Conservation (phyloP, 2,888 invertebrate genomes). For the Eupeodes luniger region DNA sequence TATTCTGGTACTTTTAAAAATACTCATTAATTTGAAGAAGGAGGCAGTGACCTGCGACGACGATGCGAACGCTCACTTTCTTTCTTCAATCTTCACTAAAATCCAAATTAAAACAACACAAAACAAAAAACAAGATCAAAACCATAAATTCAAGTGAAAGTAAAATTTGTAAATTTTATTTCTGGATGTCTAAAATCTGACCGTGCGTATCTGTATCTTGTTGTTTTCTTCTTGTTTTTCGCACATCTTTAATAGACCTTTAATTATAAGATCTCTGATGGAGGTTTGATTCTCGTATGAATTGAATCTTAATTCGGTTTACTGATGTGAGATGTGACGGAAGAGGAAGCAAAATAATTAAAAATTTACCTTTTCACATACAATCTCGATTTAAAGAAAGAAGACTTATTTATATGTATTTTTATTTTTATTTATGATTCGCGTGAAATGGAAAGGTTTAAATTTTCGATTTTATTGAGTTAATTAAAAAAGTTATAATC, state of each 20-base stretch:
- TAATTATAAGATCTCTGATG: not conserved
- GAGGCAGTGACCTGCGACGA: slow-evolving; percentile 2
- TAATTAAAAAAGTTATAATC: not conserved
- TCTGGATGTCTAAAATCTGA: not conserved
- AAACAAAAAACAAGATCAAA: slow-evolving; percentile 9
- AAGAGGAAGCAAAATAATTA: slow-evolving; percentile 20
- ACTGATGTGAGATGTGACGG: not conserved
- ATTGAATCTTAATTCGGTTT: not conserved
- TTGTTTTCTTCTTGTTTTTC: not conserved
- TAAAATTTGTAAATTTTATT: not conserved
- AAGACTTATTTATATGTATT: slow-evolving; percentile 3
- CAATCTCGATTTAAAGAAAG: not conserved
- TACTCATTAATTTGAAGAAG: slow-evolving; percentile 6
- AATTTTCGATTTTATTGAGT: slow-evolving; percentile 10
- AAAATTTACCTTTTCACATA: not conserved
- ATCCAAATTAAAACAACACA: not conserved
- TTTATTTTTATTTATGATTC: not conserved
- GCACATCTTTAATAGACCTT: not conserved
- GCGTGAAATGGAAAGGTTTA: slow-evolving; percentile 7
- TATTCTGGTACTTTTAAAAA: not conserved
- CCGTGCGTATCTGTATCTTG: not conserved
- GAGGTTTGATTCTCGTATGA: not conserved
- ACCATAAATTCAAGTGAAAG: slow-evolving; percentile 19
- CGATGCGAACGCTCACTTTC: not conserved
- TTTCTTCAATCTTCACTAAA: not conserved